Base-by-base conservation (phyloP, 23 tunicate species). In the Botrylloides violaceus region DNA sequence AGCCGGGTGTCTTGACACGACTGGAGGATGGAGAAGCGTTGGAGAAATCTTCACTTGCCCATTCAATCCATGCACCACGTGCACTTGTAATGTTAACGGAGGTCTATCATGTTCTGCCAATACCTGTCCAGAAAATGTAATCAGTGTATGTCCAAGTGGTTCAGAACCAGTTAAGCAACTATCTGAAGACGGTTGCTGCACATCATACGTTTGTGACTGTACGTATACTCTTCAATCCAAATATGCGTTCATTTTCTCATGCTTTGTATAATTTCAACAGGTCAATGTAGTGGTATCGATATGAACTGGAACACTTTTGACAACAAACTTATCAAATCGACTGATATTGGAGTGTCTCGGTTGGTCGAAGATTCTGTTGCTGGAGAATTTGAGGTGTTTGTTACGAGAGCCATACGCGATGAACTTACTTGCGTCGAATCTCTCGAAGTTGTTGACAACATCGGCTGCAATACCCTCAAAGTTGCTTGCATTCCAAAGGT, bases 151-250 rank as follows among this genome's bases (percentile, higher is more conserved):
- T 58, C 49, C 73, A 21, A 78, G 79, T 56, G 91, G 91, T 0
- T 66, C 81, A 1, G 2, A 32, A 27, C 84, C 98, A 7, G 56
- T 58, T 20, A 66, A 74, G 27, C 34, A 61, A 2, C 22, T 76
- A 5, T 66, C 88, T 23, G 59, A 77, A 22, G 89, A 85, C 73
- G 85, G 90, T 4, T 93, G 98, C 65, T 93, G 98, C 65, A 61
- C 9, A 26, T 62, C 83, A 65, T 93, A 93, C 43, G 59, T 81
- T 19, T 93, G 98, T 49, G 94, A 81, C 34, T 93, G 98, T 93
- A 73, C 80, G 92, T 86, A 33, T 47, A 12, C 55, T 12, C 12
- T 12, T 18, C 18, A 47, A 47, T 47, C n/a, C n/a, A n/a, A n/a
- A n/a, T n/a, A n/a, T n/a, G n/a, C n/a, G n/a, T 47, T 12, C 55